A percentile compares a stretch with the other conserved stretches of the same genome.
Evolutionary conservation across 2,888 invertebrate species (phyloP).

Genomic region (Andrena flavipes): DNA sequence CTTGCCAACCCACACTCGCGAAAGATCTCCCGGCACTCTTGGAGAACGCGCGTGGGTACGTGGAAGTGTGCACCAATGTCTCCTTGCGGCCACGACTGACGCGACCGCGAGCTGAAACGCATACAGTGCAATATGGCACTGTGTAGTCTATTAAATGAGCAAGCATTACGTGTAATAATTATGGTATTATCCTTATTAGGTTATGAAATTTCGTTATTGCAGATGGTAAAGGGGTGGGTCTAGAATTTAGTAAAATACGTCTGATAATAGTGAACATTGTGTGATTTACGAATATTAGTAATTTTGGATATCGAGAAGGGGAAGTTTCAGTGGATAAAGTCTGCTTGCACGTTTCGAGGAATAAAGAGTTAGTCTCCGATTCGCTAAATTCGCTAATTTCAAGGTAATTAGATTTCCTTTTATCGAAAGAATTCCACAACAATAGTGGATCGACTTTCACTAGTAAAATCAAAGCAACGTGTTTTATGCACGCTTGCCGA

Average conservation of each 20-base stretch:
- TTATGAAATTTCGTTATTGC: no score
- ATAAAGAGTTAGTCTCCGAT: no score
- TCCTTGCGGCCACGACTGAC: not conserved
- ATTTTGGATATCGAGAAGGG: no score
- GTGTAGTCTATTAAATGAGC: slow-evolving; percentile 8
- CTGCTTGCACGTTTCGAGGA: no score
- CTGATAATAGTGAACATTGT: no score
- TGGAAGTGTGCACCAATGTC: not conserved
- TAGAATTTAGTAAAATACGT: no score
- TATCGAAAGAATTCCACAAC: slow-evolving; percentile 6
- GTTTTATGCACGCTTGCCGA: not conserved
- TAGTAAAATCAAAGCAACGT: not conserved
- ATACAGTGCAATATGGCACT: slow-evolving; percentile 9
- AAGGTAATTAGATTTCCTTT: not conserved
- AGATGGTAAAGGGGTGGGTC: no score
- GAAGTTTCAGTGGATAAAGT: no score
- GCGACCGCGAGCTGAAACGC: not conserved
- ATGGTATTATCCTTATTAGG: no score
- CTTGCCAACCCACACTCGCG: slow-evolving; percentile 76
- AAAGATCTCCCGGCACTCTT: slow-evolving; percentile 60
- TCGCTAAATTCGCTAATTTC: not conserved
- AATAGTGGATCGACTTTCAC: slow-evolving; percentile 26
- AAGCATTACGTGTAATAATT: no score
- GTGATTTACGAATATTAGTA: no score
- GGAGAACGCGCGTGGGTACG: slow-evolving; percentile 37